Evolutionary conservation across 2,797 vertebrate species (phyloP), one percentile per base, ranked within the genome.

Genomic region (Kryptopterus vitreolus): DNA sequence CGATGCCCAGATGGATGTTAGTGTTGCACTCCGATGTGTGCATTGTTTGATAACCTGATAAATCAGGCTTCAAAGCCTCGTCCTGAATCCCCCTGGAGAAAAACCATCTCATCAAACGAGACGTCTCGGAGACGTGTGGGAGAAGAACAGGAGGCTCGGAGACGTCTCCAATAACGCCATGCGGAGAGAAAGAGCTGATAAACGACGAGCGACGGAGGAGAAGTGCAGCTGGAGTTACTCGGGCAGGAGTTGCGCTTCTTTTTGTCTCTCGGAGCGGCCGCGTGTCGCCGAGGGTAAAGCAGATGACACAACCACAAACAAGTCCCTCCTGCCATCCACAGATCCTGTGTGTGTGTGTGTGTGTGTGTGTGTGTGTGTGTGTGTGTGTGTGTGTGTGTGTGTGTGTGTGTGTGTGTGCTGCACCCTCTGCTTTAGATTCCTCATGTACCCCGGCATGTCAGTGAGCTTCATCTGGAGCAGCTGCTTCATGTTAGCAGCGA

Each of bases 161-260:
- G 38, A 53, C 38, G 58, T 12, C n/a, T 63, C n/a, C 78, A 78
- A 82, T 82, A 81, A 81, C 76, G 53, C 81, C 57, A 82, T 81
- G 63, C 46, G 46, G 71, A 79, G 80, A 82, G 75, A 61, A n/a
- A 85, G 66, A 68, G 70, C 75, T 61, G 52, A 55, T 79, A 74
- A 83, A 66, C 43, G 52, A 59, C 53, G 62, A 77, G 68, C 15
- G 57, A 76, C 59, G 43, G 76, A 78, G 18, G 59, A 70, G 50
- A 65, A 43, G 10, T 81, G 62, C 77, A 82, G 74, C 83, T 79
- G 71, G 43, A 68, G 61, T 74, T 70, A 80, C 26, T 76, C 79
- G 24, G 33, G 75, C 75, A 81, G 65, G 76, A 72, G 76, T n/a
- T n/a, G n/a, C n/a, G n/a, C 79, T 77, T 13, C 33, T 5, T 26